phyloP scores from a whole-genome alignment of 2,113 vertebrate species.

The human (Homo sapiens) region DNA sequence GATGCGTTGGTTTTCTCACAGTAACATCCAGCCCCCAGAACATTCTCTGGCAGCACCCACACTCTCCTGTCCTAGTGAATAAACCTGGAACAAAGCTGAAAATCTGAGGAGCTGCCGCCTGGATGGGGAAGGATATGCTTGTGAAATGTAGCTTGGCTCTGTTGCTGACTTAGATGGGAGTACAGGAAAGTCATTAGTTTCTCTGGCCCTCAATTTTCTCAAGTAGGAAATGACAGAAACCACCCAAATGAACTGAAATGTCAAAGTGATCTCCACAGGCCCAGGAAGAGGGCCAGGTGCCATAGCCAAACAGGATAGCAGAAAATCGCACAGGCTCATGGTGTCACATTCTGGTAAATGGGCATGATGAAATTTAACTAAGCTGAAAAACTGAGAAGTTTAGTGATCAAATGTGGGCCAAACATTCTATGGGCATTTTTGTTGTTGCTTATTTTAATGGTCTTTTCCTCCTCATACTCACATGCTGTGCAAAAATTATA shows the following conservation, averaged over 20 bases:
- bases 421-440: neutral
- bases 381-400: neutral
- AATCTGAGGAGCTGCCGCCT: neutral
- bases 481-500: neutral
- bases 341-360: conserved; percentile 58
- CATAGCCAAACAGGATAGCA: neutral
- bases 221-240: conserved; percentile 50
- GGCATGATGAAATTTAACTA: neutral
- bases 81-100: conserved; percentile 39
- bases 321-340: neutral
- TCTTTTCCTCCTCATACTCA: neutral
- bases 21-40: conserved; percentile 60
- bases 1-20: conserved; percentile 55
- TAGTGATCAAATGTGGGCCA: neutral
- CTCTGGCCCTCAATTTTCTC: conserved; percentile 29
- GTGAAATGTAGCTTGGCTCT: neutral
- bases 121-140: neutral
- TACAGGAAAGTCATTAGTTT: neutral
- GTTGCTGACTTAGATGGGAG: neutral
- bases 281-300: conserved; percentile 42
- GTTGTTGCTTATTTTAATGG: neutral
- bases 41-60: conserved; percentile 55
- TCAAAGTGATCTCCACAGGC: neutral
- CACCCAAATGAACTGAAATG: neutral
- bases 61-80: conserved; percentile 31